These are phyloP conservation scores for Sternarchorhynchus goeldii DNA, from an alignment of 2,797 vertebrate species.

Conservation along the genomic window DNA sequence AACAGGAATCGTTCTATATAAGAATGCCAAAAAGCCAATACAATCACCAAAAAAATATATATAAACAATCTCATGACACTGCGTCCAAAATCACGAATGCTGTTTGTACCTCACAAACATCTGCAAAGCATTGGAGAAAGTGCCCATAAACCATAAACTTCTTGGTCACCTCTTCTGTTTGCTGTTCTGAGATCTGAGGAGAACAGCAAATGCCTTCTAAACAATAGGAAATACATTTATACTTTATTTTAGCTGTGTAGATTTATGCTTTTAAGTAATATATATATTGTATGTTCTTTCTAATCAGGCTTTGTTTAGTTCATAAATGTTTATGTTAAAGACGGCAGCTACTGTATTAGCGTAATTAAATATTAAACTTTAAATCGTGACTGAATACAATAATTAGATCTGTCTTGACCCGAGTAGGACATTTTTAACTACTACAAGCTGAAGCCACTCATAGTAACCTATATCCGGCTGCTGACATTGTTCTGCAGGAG, in stretches of 20 bases:
- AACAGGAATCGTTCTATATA: constrained; percentile 70
- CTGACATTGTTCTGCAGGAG: too few species aligned
- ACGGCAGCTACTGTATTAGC: neutral
- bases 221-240: neutral
- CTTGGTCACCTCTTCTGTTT: neutral
- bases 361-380: neutral
- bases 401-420: neutral
- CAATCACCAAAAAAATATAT: constrained; percentile 74
- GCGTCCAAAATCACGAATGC: constrained; percentile 66
- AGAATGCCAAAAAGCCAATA: constrained; percentile 68
- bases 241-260: neutral
- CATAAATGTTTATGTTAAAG: neutral
- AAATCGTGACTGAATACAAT: neutral
- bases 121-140: constrained; percentile 28
- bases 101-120: constrained; percentile 74
- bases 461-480: too few species aligned
- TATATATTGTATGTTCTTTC: neutral
- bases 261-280: too few species aligned
- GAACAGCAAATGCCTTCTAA: too few species aligned
- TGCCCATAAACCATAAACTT: neutral
- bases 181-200: neutral
- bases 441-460: too few species aligned
- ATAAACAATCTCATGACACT: constrained; percentile 60
- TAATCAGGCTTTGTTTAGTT: neutral
- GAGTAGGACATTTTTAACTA: too few species aligned